Evolutionary conservation across 2,797 vertebrate genomes (phyloP), one percentile per base, ranked within the genome.

Genomic region (Lophotriccus pileatus): DNA sequence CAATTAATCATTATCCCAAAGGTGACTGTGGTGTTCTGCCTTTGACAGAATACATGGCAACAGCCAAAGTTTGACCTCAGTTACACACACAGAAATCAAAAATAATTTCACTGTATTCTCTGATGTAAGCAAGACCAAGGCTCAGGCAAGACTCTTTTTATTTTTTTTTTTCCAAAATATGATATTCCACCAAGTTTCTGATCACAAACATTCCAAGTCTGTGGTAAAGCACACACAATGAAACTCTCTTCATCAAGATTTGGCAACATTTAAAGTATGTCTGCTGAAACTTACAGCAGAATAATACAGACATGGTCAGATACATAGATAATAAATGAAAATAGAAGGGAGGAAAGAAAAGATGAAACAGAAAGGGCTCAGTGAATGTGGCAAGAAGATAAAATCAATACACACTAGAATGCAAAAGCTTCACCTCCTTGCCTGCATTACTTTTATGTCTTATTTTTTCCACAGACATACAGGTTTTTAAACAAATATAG

Each of bases 41-140:
- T 94, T 89, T 62, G 58, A 89, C 53, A 89, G 49, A 83, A 80
- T 9, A 68, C 23, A 19, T 8, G 5, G 21, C 36, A 64, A 56
- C 36, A 95, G 88, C 82, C 93, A 92, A 90, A 82, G 20, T 76
- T 72, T 86, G 91, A 72, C 85, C 47, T 81, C 47, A 92, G 62
- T 79, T 94, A 94, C 52, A 73, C n/a, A 67, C 25, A 52, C 17
- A 91, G 50, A 84, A 95, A 95, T 84, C 2, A 90, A 76, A 82
- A 77, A 34, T 30, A 89, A 87, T 81, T 86, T 89, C 46, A 43
- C 19, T 72, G 22, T 81, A 52, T 93, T 95, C 36, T 81, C 53
- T 86, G 62, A 84, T 80, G 47, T 62, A 92, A 94, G 90, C 18
- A 84, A 87, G 49, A 90, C 28, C 13, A 72, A 69, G 60, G 30